Percentiles rank a stretch among this genome's conserved stretches.
Evolutionary conservation across 1,140 invertebrate genomes (phyloP).

Genomic region (Antheraea pernyi): DNA sequence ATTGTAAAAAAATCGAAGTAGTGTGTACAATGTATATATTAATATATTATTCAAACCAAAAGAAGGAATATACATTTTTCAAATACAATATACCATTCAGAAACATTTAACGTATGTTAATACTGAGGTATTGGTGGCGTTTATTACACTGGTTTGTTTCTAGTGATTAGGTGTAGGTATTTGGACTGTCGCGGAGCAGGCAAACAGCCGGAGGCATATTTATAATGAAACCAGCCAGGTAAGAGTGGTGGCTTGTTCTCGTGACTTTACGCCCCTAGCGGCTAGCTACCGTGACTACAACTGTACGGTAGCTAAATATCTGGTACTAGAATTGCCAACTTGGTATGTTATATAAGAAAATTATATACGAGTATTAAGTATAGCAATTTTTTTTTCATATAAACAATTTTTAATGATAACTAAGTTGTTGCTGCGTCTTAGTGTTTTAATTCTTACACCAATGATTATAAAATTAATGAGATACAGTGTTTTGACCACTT

Average conservation of each 20-base stretch:
- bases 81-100: not conserved
- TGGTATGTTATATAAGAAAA: not conserved
- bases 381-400: no score
- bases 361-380: not conserved
- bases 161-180: slow-evolving; percentile 34
- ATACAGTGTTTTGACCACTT: not conserved
- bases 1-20: not conserved
- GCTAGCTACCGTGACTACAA: slow-evolving; percentile 18
- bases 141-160: slow-evolving; percentile 24
- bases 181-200: slow-evolving; percentile 30
- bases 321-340: slow-evolving; percentile 6
- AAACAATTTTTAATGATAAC: no score
- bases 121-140: slow-evolving; percentile 11
- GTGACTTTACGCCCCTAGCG: slow-evolving; percentile 29
- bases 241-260: slow-evolving; percentile 27
- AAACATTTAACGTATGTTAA: not conserved
- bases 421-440: not conserved
- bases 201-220: slow-evolving; percentile 45
- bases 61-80: not conserved
- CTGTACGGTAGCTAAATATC: slow-evolving; percentile 14
- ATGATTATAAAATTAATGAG: not conserved
- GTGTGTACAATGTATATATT: not conserved
- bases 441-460: not conserved
- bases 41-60: not conserved
- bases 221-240: slow-evolving; percentile 56